These are phyloP conservation scores for Lophura nycthemera DNA, from an alignment of 2,113 vertebrate species.

Conservation along the genomic window DNA sequence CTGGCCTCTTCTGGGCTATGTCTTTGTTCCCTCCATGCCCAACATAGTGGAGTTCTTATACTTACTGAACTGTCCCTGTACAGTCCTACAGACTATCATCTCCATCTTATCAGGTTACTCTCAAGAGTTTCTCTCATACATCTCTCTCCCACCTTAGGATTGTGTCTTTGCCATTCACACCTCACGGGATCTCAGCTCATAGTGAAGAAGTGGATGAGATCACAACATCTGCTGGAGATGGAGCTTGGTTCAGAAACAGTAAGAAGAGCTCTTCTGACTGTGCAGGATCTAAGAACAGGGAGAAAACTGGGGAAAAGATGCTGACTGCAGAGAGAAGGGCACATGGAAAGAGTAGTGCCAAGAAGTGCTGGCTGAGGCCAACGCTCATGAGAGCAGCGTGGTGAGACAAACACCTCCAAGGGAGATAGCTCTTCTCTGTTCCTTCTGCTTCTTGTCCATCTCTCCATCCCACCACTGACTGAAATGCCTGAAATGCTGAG, in stretches of 20 bases:
- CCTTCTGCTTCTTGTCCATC: not conserved
- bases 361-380: not conserved
- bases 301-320: not conserved
- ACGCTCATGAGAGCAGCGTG: not conserved
- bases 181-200: not conserved
- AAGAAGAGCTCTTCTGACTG: not conserved
- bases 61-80: not conserved
- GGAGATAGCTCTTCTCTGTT: not conserved
- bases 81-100: not conserved
- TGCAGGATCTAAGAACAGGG: accelerated
- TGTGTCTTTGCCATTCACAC: not conserved
- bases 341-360: not conserved
- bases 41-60: not conserved
- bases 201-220: not conserved
- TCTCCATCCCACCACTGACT: not conserved
- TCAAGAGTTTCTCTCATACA: accelerated
- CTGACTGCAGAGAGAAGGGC: not conserved
- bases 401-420: not conserved
- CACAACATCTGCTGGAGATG: not conserved
- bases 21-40: not conserved
- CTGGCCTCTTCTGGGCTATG: not conserved
- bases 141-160: not conserved
- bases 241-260: not conserved
- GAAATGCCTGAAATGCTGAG: not conserved
- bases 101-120: not conserved